phyloP scores from a whole-genome alignment of 2,113 vertebrate genomes.

The Gobiocypris rarus region DNA sequence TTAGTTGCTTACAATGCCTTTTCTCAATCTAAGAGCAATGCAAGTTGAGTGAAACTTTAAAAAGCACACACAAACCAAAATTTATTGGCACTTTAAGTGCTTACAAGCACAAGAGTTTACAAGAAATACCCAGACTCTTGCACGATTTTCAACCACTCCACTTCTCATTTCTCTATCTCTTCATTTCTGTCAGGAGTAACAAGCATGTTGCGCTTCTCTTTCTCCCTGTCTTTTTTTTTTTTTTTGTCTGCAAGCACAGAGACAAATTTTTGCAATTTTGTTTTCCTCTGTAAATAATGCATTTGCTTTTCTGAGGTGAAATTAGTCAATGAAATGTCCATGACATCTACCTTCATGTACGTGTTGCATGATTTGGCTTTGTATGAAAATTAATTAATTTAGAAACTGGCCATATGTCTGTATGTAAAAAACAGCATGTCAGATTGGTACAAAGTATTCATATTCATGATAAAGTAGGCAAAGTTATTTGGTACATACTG shows the following conservation, averaged over 20 bases:
- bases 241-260: too few relatives aligned
- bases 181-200: background rate
- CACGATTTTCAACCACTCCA: conserved; percentile 1
- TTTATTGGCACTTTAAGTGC: conserved; percentile 33
- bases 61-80: conserved; percentile 31
- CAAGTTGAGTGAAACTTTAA: conserved; percentile 18
- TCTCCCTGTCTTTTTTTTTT: background rate
- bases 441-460: background rate
- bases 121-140: conserved; percentile 27
- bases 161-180: conserved; percentile 27
- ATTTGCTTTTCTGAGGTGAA: background rate
- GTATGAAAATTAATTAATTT: background rate
- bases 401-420: background rate
- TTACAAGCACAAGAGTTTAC: conserved; percentile 22
- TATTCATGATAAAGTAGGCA: background rate
- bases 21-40: background rate
- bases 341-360: too few relatives aligned
- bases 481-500: background rate
- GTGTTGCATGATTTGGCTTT: background rate
- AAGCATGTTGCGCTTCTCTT: background rate
- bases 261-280: background rate
- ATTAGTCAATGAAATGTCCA: background rate
- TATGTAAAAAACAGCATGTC: background rate
- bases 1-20: conserved; percentile 38
- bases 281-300: background rate